Evolutionary conservation across 92 coral and sea anemone genomes (phyloP), one percentile per base, ranked within the genome.

Genomic region (Palythoa caribaeorum): DNA sequence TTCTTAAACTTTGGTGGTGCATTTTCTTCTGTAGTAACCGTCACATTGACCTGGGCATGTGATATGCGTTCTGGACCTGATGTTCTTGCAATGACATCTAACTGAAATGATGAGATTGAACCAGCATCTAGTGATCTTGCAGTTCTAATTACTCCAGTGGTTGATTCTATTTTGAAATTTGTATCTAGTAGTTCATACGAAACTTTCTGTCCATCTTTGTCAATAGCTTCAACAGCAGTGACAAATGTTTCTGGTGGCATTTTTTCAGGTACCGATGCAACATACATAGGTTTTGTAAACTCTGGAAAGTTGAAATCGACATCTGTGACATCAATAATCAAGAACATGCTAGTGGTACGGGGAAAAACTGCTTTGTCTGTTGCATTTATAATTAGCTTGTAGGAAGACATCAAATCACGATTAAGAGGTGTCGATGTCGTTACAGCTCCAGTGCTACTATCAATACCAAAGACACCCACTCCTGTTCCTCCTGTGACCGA

Each of bases 1-100:
- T 94, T 84, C 55, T 77, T 88, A 63, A 95, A 95, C 40, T 78
- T 83, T 1, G 98, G 98, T 15, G 96, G 93, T 0, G 98, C 89
- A 79, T 93, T 94, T 14, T 86, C 87, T 74, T 90, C 84, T 55
- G 93, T 95, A 0, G 95, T 92, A 17, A 95, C 92, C 2, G 92
- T 88, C 9, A 95, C 96, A 62, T 91, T 95, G 1, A 95, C 92
- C 71, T 93, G 98, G 10, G 93, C 94, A 7, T 21, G 63, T 12
- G 98, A 90, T 28, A 52, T 85, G 2, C 75, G 75, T 38, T 70
- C 48, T 20, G 90, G 90, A 17, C 53, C 40, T 36, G 79, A 75
- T 6, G 85, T 90, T 17, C 84, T 84, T 7, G 94, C 98, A 28
- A 60, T 68, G 1, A 95, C 94, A 35, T 55, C 87, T n/a, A 95